phyloP scores from a whole-genome alignment of 2,113 vertebrate genomes.

The Pseudolaguvia tuberculata region DNA sequence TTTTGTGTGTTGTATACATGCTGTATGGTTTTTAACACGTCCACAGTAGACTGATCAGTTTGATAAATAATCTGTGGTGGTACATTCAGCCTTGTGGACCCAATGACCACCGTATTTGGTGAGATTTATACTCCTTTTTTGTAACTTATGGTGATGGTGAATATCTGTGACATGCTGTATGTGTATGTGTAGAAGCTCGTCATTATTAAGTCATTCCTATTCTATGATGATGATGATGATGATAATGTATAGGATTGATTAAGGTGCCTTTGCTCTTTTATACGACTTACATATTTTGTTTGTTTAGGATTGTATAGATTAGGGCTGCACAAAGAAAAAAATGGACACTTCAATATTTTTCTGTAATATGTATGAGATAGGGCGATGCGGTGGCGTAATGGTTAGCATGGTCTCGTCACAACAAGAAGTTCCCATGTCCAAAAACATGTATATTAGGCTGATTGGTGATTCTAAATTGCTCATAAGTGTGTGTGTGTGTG shows the following conservation, averaged over 20 bases:
- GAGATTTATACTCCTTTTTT: slow-evolving; percentile 4
- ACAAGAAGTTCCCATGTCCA: too few relatives aligned
- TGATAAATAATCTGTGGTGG: not conserved
- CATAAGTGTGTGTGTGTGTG: too few relatives aligned
- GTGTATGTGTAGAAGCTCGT: slow-evolving; percentile 27
- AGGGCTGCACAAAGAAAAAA: too few relatives aligned
- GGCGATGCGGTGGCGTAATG: too few relatives aligned
- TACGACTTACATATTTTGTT: not conserved
- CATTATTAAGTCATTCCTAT: slow-evolving; percentile 23
- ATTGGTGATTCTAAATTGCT: too few relatives aligned
- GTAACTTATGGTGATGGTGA: slow-evolving; percentile 6
- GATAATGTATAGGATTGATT: slow-evolving; percentile 15
- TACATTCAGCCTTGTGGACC: not conserved
- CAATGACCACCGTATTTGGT: not conserved
- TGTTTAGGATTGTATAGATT: too few relatives aligned
- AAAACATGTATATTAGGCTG: too few relatives aligned
- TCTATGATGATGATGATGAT: too few relatives aligned
- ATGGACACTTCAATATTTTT: too few relatives aligned
- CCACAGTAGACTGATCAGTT: not conserved
- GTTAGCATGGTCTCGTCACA: too few relatives aligned
- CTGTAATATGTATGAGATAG: too few relatives aligned
- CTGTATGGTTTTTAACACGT: not conserved
- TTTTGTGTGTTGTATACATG: not conserved
- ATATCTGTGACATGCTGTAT: slow-evolving; percentile 23
- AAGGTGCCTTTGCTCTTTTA: slow-evolving; percentile 38